Conservation (phyloP, 2,888 invertebrate species). For the Polydrusus pterygomalis region DNA sequence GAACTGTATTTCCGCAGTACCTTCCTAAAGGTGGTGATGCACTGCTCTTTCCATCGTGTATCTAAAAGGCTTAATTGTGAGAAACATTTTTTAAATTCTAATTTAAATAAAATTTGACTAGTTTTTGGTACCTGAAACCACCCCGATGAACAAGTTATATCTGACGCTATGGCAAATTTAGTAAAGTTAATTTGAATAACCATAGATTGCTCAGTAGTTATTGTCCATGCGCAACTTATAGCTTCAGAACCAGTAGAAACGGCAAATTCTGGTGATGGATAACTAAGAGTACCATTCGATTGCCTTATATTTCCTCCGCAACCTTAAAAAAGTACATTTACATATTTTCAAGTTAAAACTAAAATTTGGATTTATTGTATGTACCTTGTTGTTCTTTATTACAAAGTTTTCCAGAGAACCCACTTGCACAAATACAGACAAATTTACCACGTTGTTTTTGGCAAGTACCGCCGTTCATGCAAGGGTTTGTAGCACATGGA, state of each 20-base stretch:
- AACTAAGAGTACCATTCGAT: slow-evolving; percentile 78
- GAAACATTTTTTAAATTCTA: not conserved
- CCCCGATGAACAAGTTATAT: slow-evolving; percentile 81
- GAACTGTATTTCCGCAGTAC: slow-evolving; percentile 84
- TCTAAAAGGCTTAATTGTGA: slow-evolving; percentile 74
- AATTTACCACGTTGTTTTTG: slow-evolving; percentile 60
- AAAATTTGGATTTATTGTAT: too few relatives aligned
- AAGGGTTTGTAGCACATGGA: slow-evolving; percentile 84
- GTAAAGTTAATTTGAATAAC: slow-evolving; percentile 88
- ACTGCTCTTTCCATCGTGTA: slow-evolving; percentile 88
- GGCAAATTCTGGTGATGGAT: slow-evolving; percentile 72
- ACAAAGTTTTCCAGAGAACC: slow-evolving; percentile 81
- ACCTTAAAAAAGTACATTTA: slow-evolving; percentile 66
- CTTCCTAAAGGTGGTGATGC: slow-evolving; percentile 83
- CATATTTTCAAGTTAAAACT: not conserved
- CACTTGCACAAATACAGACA: slow-evolving; percentile 79
- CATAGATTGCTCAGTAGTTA: slow-evolving; percentile 79
- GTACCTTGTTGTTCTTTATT: slow-evolving; percentile 71
- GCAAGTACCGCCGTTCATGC: slow-evolving; percentile 89
- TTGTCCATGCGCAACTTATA: slow-evolving; percentile 87
- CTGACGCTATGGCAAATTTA: slow-evolving; percentile 82
- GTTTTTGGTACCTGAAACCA: slow-evolving; percentile 76
- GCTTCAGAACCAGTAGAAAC: slow-evolving; percentile 75
- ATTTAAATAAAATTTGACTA: too few relatives aligned
- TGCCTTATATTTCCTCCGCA: slow-evolving; percentile 78